A percentile compares a stretch with the other conserved stretches of the same genome.
phyloP scores from a whole-genome alignment of 2,888 invertebrate genomes.

The Octodonta nipae region DNA sequence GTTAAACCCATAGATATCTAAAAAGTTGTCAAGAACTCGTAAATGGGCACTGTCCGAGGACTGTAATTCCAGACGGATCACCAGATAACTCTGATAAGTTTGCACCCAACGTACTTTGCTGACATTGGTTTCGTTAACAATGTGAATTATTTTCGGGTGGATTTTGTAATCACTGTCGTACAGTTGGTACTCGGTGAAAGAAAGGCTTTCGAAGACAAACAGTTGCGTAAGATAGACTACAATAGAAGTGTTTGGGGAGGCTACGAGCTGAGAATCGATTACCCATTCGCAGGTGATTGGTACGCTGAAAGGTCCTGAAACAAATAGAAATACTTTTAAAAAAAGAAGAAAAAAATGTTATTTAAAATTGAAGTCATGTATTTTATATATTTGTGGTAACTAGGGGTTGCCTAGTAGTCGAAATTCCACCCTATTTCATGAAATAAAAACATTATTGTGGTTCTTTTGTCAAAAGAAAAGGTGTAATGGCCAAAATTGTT shows the following conservation, averaged over 20 bases:
- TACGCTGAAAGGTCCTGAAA: conserved; percentile 72
- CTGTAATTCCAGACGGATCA: conserved; percentile 61
- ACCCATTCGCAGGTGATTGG: conserved; percentile 77
- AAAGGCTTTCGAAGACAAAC: conserved; percentile 56
- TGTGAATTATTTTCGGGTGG: conserved; percentile 48
- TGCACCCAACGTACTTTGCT: conserved; percentile 50
- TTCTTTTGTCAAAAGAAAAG: too few relatives aligned
- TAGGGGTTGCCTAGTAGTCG: too few relatives aligned
- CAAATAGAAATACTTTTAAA: conserved; percentile 31
- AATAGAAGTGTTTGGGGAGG: conserved; percentile 50
- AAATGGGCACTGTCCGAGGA: conserved; percentile 69
- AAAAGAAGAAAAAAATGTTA: too few relatives aligned
- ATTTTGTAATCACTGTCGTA: conserved; percentile 25
- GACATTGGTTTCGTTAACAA: conserved; percentile 56
- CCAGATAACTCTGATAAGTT: conserved; percentile 58
- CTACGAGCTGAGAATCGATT: conserved; percentile 57
- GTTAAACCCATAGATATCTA: conserved; percentile 84
- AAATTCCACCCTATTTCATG: too few relatives aligned
- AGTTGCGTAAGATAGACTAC: conserved; percentile 79
- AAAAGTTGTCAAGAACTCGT: conserved; percentile 62
- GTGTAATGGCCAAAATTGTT: too few relatives aligned
- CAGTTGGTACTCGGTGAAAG: conserved; percentile 26
- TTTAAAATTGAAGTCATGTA: too few relatives aligned
- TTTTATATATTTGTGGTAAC: too few relatives aligned
- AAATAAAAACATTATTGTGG: too few relatives aligned